Evolutionary conservation across 64 coral and sea anemone species (phyloP), one percentile per base, ranked within the genome.

Genomic region (Actinia equina): DNA sequence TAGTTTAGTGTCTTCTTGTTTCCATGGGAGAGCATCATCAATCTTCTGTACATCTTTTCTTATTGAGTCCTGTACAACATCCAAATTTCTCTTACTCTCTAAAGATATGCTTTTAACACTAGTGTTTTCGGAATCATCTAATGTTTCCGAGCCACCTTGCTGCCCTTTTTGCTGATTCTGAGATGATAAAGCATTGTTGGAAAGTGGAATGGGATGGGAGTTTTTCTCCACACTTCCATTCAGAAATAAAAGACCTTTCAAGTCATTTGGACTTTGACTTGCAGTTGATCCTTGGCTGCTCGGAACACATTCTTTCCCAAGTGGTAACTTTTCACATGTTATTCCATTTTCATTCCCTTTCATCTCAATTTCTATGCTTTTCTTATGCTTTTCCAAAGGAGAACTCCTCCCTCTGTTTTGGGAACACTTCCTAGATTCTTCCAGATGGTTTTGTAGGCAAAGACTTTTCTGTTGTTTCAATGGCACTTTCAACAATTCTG

Each of bases 221-320:
- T 65, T 65, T n/a, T 65, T 13, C 17, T 65, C 8, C 17, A 65
- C 62, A 22, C 12, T 65, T 74, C 26, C 26, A 74, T 74, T 74
- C 2, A 74, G 69, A 0, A 11, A 30, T 41, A 74, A 81, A 11
- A 81, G 78, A 2, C 78, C 78, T 81, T 81, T 81, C 17, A 81
- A 52, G 7, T 49, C 78, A 81, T 44, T 81, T 49, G 42, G 43
- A 22, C 49, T 52, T 81, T 44, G 78, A 20, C 19, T 81, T 6
- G 78, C 7, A 49, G 17, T 51, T 51, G 78, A 81, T 44, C 49
- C 78, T 81, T 49, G 78, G 49, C 78, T 81, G 27, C 78, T 81
- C 0, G 44, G 78, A 23, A 81, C 43, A 81, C 41, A 81, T 81
- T 81, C 78, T 22, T 44, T 81, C 43, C 69, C 69, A 30, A 26